These are phyloP conservation scores for Pachymerium ferrugineum DNA, from an alignment of 2,888 invertebrate species.

Conservation along the genomic window DNA sequence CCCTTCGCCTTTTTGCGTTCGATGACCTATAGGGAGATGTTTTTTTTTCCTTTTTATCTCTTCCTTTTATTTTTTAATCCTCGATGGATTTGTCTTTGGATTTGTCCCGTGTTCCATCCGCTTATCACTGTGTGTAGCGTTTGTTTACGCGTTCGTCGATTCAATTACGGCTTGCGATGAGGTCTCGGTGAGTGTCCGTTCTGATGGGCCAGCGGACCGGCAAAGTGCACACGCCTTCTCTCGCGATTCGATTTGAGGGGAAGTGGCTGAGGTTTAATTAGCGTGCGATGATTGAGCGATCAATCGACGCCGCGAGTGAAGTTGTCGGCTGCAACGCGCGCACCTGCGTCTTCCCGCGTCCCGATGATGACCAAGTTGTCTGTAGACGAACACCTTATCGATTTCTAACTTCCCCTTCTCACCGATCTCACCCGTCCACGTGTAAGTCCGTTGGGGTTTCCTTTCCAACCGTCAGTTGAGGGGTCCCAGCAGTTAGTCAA, in stretches of 20 bases:
- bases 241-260: conserved; percentile 20
- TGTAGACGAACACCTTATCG: conserved; percentile 19
- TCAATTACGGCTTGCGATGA: conserved; percentile 20
- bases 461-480: background rate
- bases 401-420: conserved; percentile 9
- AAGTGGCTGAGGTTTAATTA: conserved; percentile 27
- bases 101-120: conserved; percentile 23
- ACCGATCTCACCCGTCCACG: conserved; percentile 8
- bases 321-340: conserved; percentile 20
- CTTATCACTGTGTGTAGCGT: conserved; percentile 11
- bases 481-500: background rate
- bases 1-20: conserved; percentile 10
- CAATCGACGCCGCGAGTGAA: conserved; percentile 19
- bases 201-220: conserved; percentile 17
- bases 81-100: background rate
- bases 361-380: conserved; percentile 19
- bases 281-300: conserved; percentile 27
- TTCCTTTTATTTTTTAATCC: conserved; percentile 21
- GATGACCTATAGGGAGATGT: conserved; percentile 27
- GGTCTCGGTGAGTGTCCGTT: conserved; percentile 24
- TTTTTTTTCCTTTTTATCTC: background rate
- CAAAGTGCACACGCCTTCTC: conserved; percentile 17
- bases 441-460: background rate
- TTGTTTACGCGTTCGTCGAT: conserved; percentile 25
- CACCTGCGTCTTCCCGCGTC: conserved; percentile 24